Evolutionary conservation across 1,140 invertebrate genomes (phyloP), one percentile per base, ranked within the genome.

Genomic region (Tetramorium simillimum): DNA sequence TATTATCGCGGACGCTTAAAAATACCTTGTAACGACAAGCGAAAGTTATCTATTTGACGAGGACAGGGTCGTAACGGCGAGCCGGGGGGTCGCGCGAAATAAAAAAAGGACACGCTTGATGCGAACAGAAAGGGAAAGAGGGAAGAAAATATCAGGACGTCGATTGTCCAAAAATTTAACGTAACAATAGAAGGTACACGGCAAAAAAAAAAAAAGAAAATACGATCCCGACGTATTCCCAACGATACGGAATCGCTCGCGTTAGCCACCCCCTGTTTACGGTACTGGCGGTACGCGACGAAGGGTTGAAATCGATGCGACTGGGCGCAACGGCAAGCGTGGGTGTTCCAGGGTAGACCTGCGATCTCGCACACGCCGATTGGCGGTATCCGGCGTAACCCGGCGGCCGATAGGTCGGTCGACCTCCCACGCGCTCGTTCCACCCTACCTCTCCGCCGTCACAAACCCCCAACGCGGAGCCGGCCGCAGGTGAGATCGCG

Each of bases 221-320:
- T 18, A 53, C 21, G 21, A 24, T 24, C 9, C 0, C 18, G 24
- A 49, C 3, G 12, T 49, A 21, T 33, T 49, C 18, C 3, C 5
- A 51, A 3, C 14, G 40, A n/a, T 58, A 37, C n/a, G n/a, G 33
- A 4, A 2, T 40, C 46, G n/a, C 5, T 18, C 16, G 43, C 24
- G 24, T 33, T 60, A 10, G 28, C 33, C 46, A 24, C 4, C 24
- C 12, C 70, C 49, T 28, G 18, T 46, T 69, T 82, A 73, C 80
- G 33, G 7, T 28, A 49, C 53, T 84, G 78, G 10, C 5, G 4
- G 5, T 53, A 53, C 18, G 7, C 69, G 43, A 53, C 46, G 56
- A 58, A 75, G 62, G 82, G 76, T 78, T 91, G 89, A 91, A 92
- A 92, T 92, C 91, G 89, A 92, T 92, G 91, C 72, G 72, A 90